Evolutionary conservation across 2,113 vertebrate species (phyloP).

Genomic region (Festucalex cinctus): DNA sequence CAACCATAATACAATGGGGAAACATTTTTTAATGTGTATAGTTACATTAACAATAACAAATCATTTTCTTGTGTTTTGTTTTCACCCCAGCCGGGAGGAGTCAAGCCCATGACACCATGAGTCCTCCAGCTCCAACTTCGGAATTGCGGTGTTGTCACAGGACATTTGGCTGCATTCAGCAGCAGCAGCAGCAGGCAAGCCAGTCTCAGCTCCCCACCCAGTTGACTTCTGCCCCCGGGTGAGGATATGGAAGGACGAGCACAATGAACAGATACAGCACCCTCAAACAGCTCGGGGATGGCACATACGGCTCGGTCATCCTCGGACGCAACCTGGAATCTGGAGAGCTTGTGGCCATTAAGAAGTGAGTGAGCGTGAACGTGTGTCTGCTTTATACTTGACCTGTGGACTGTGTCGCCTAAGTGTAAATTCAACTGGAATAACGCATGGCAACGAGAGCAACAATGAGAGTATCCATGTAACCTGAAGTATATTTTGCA

Average conservation of each 20-base stretch:
- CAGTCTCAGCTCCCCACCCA: slow-evolving; percentile 37
- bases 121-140: slow-evolving; percentile 72
- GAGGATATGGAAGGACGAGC: slow-evolving; percentile 68
- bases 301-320: slow-evolving; percentile 92
- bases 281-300: slow-evolving; percentile 92
- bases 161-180: slow-evolving; percentile 82
- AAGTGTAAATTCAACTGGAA: slow-evolving; percentile 1
- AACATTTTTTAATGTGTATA: not conserved
- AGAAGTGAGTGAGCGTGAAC: slow-evolving; percentile 79
- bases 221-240: slow-evolving; percentile 22
- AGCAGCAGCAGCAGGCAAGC: slow-evolving; percentile 53
- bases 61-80: not conserved
- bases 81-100: slow-evolving; percentile 53
- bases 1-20: too few species aligned
- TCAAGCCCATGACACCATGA: slow-evolving; percentile 81
- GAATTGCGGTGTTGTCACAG: slow-evolving; percentile 83
- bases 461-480: not conserved
- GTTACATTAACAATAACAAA: not conserved
- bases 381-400: not conserved
- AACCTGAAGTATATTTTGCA: slow-evolving; percentile 3
- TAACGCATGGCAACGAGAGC: not conserved
- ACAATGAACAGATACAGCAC: slow-evolving; percentile 93
- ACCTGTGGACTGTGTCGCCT: not conserved
- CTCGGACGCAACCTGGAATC: slow-evolving; percentile 90
- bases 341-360: slow-evolving; percentile 94